A percentile compares a stretch with the other conserved stretches of the same genome.
These are phyloP conservation scores for Rhinoraja longicauda DNA, from an alignment of 2,797 vertebrate species.

Conservation along the genomic window DNA sequence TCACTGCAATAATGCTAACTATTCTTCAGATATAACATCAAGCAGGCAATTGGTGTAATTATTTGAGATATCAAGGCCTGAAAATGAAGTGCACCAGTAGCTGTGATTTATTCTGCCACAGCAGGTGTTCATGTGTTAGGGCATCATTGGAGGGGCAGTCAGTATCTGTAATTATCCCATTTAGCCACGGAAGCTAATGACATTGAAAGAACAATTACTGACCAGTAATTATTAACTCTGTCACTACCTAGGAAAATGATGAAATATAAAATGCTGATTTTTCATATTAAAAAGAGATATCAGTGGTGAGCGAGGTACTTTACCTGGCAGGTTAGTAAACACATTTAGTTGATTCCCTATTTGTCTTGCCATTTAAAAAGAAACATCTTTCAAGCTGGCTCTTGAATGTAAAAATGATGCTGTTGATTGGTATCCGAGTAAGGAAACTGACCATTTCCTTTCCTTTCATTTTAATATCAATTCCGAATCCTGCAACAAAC, in stretches of 20 bases:
- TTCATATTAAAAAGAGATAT: not conserved
- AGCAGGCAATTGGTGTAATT: not conserved
- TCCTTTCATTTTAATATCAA: not conserved
- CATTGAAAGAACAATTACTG: not conserved
- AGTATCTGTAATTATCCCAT: constrained; percentile 13
- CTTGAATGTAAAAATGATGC: not conserved
- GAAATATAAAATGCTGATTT: not conserved
- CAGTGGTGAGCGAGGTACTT: no score
- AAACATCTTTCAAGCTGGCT: not conserved
- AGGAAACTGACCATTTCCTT: not conserved
- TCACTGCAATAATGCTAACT: not conserved
- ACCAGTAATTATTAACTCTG: not conserved
- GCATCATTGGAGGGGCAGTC: not conserved
- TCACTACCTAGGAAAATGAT: not conserved
- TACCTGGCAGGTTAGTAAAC: not conserved
- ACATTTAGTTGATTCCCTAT: not conserved
- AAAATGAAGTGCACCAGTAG: not conserved
- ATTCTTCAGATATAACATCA: not conserved
- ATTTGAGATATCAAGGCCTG: not conserved
- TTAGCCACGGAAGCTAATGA: not conserved
- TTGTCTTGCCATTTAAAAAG: not conserved
- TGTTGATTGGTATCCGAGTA: not conserved
- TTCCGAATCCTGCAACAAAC: no score
- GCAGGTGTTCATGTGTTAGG: not conserved
- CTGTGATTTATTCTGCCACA: not conserved